Evolutionary conservation across 2,113 vertebrate species (phyloP), one percentile per base, ranked within the genome.

Genomic region (Aptenodytes patagonicus): DNA sequence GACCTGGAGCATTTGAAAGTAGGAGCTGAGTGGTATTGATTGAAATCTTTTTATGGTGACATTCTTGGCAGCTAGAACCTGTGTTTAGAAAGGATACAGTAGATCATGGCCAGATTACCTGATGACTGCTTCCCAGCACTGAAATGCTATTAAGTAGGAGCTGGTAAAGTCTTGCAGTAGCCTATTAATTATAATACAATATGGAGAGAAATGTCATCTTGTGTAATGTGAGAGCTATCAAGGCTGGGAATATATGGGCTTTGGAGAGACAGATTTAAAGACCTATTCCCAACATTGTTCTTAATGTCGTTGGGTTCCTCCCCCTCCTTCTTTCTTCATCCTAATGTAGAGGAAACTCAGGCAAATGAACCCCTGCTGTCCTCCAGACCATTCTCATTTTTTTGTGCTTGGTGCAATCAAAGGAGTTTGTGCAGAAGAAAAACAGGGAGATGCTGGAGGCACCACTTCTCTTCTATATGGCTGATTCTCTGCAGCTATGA

Each of bases 91-190:
- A 95, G 83, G 89, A 85, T 86, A 94, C 81, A 83, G 71, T 85
- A 96, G 90, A 80, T 95, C 72, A 60, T 92, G 88, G 86, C 79
- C 90, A 89, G 79, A 96, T 97, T 96, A 88, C 95, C 94, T 93
- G 96, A 92, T 90, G 94, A 79, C 87, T 89, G 47, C 95, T 96
- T 97, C 68, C 91, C 89, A 96, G 95, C 97, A 96, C 87, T 96
- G 77, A 95, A 81, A 71, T 91, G 93, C 91, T 90, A 70, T 96
- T 96, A 95, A 97, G 87, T 87, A 96, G 90, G 89, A 94, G 89
- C 94, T 95, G 94, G 95, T 96, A 96, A 97, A 94, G 90, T 96
- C 81, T 95, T 96, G 73, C 89, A 88, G 90, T 96, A 91, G 76
- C 81, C 81, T 92, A 93, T 97, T 95, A 93, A 95, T 77, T 97